Evolutionary conservation across 2,797 vertebrate species (phyloP), one percentile per base, ranked within the genome.

Genomic region (Bryconaethiops microstoma): DNA sequence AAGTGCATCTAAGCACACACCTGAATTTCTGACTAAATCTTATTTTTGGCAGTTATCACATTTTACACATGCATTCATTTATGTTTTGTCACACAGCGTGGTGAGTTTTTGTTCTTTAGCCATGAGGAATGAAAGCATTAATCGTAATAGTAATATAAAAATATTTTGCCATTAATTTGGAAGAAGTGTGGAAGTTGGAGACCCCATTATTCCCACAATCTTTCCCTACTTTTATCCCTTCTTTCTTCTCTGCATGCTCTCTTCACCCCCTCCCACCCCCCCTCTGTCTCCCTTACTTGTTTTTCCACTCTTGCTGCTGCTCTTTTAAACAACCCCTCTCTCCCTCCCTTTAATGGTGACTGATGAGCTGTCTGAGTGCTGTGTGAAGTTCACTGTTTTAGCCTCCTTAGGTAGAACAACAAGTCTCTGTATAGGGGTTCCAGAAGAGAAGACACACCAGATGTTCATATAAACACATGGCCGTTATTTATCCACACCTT

Each of bases 281-380:
- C 75, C 75, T 82, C 63, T 83, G 65, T 35, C 60, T 29, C 12
- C 57, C n/a, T 59, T 8, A 29, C 54, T 57, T 57, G 8, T 76
- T 25, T 48, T 73, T 25, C 45, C 67, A n/a, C 48, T 10, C 21
- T 25, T 59, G n/a, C 57, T 57, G 19, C n/a, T 81, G 69, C 65
- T 81, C 17, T 69, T n/a, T 68, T 68, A 67, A 54, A 54, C 52
- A 54, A 16, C 78, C 63, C 74, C 62, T 77, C 68, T 21, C 52
- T 79, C 45, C 65, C 35, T 77, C 67, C 65, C 35, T 77, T 63
- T 73, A 68, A 79, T 79, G 62, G 71, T 79, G 72, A 85, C 76
- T 72, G 77, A 85, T 82, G 76, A 77, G 60, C 74, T 82, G 80
- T 79, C 77, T 68, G 73, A 57, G 48, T 69, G 63, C 79, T 84